phyloP scores from a whole-genome alignment of 1,140 invertebrate genomes.

The Lethrus apterus region DNA sequence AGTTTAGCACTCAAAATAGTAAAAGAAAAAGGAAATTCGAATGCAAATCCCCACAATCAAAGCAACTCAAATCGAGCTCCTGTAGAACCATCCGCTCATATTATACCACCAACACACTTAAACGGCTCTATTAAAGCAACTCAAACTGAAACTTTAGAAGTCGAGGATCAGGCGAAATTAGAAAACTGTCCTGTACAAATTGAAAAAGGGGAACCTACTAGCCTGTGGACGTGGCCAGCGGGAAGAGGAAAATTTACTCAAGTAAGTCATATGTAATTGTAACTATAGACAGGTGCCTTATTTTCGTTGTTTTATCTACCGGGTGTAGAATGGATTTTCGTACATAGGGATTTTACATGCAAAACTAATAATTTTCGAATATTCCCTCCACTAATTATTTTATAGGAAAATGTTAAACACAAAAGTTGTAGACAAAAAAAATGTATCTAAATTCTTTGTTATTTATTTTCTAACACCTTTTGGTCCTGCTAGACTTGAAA shows the following conservation, averaged over 20 bases:
- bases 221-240: constrained; percentile 49
- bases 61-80: no score
- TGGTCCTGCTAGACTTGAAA: no score
- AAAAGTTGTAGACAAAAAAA: no score
- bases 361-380: no score
- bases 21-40: constrained; percentile 19
- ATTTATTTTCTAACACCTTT: no score
- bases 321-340: no score
- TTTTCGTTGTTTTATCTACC: no score
- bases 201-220: constrained; percentile 39
- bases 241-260: constrained; percentile 48
- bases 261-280: constrained; percentile 27
- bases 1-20: constrained; percentile 21
- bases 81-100: constrained; percentile 11
- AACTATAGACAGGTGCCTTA: background rate
- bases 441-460: no score
- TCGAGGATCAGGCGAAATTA: constrained; percentile 35
- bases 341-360: no score
- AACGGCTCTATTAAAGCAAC: constrained; percentile 34
- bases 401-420: no score
- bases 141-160: constrained; percentile 17
- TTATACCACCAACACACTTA: constrained; percentile 25
- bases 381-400: no score
- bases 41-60: background rate
- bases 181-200: constrained; percentile 22